These are phyloP conservation scores for Octodon degus DNA, from an alignment of 2,113 vertebrate genomes.

Conservation along the genomic window DNA sequence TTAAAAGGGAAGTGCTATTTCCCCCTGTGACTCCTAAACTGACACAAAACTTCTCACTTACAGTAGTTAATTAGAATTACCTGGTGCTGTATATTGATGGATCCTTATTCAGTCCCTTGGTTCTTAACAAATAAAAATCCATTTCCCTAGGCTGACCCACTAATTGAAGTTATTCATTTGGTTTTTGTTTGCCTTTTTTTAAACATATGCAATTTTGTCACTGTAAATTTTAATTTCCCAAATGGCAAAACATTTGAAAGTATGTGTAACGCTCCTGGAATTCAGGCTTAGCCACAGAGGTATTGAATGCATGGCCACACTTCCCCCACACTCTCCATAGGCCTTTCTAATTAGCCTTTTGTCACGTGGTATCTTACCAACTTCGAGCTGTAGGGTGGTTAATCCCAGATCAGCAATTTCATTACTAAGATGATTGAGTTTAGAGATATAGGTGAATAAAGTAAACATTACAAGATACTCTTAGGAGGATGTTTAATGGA, in stretches of 20 bases:
- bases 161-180: constrained; percentile 82
- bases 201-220: constrained; percentile 79
- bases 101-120: constrained; percentile 76
- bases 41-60: constrained; percentile 78
- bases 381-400: constrained; percentile 60
- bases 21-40: constrained; percentile 58
- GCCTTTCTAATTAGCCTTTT: constrained; percentile 82
- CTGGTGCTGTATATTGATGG: constrained; percentile 68
- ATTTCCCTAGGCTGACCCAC: constrained; percentile 81
- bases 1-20: constrained; percentile 48
- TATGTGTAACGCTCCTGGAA: constrained; percentile 66
- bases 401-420: constrained; percentile 64
- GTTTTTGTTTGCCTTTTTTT: constrained; percentile 70
- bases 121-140: constrained; percentile 80
- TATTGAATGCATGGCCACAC: not conserved
- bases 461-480: constrained; percentile 33
- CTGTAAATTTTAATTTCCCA: constrained; percentile 84
- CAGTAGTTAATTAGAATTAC: constrained; percentile 81
- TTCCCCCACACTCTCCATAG: constrained; percentile 58
- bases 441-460: constrained; percentile 52
- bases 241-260: constrained; percentile 75
- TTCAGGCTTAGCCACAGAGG: constrained; percentile 55
- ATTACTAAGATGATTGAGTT: constrained; percentile 66
- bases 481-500: not conserved
- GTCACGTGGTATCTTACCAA: constrained; percentile 54